Evolutionary conservation across 2,113 vertebrate genomes (phyloP), one percentile per base, ranked within the genome.

Genomic region (Myanophis thanlyinensis): DNA sequence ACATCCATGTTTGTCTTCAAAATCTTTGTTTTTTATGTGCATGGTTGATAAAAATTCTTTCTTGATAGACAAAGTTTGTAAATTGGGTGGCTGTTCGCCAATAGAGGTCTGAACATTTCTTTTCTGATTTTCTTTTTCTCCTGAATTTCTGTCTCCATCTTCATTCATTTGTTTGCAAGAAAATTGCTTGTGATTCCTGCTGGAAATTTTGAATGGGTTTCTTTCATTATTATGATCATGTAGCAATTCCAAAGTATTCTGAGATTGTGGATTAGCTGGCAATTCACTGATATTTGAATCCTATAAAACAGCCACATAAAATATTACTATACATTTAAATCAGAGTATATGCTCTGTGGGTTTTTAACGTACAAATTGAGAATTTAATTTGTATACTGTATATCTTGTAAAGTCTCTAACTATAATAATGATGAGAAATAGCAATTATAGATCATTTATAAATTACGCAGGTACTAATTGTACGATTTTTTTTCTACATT

Each of bases 171-270:
- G 97, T 93, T 95, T 98, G 97, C 97, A 97, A 87, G 95, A 94
- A 0, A 96, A 97, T 10, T 94, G 94, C 46, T 97, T 93, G 91
- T 95, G 93, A 13, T 94, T 97, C 96, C 98, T 98, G 49, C 95
- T 92, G 0, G 98, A 93, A 49, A 97, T 97, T 96, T 98, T 98
- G 90, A 99, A 99, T 0, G 99, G 99, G 95, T 99, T 99, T 97
- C 98, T 98, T 87, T 97, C 97, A 15, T 93, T 84, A 0, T 93
- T 96, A 27, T 97, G 91, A 93, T 88, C 96, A 87, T 92, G 96
- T 40, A 94, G 35, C 52, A 94, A 94, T 92, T 88, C 92, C 80
- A 73, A 54, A 8, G 13, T 91, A 52, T 5, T 96, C 80, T 95
- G 95, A 85, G 91, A 52, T 94, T 94, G 92, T 95, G 35, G 88